phyloP scores from a whole-genome alignment of 2,113 vertebrate species.

The Macaca nemestrina region DNA sequence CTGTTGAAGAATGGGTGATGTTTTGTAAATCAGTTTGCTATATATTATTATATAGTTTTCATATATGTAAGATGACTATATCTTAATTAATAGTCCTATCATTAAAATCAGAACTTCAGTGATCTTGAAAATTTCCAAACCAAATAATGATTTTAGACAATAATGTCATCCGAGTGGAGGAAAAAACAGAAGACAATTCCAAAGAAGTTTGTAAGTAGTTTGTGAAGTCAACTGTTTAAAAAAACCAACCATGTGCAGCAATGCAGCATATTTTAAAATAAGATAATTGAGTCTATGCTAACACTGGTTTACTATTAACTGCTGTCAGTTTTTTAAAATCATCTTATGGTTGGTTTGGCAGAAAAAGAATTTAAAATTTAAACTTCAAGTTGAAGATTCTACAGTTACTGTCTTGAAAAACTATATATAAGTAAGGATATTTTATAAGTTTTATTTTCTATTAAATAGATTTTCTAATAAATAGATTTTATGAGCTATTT shows the following conservation, averaged over 20 bases:
- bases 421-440: not conserved
- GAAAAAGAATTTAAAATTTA: conserved; percentile 74
- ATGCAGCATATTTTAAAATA: conserved; percentile 66
- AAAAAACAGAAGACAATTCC: conserved; percentile 7
- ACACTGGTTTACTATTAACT: conserved; percentile 75
- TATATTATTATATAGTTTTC: conserved; percentile 1
- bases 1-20: conserved; percentile 10
- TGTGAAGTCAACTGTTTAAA: conserved; percentile 57
- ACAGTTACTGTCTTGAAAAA: conserved; percentile 3
- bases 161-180: not conserved
- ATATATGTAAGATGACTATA: not conserved
- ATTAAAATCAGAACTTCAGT: conserved; percentile 12
- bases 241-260: conserved; percentile 26
- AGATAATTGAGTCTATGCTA: conserved; percentile 52
- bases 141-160: not conserved
- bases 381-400: conserved; percentile 56
- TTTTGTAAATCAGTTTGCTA: conserved; percentile 24
- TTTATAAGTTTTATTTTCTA: conserved; percentile 13
- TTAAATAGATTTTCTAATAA: no score
- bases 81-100: conserved; percentile 50
- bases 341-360: conserved; percentile 87
- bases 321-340: conserved; percentile 68
- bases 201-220: conserved; percentile 63
- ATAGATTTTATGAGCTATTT: not conserved
- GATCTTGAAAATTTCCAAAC: conserved; percentile 20